A percentile compares a stretch with the other conserved stretches of the same genome.
These are phyloP conservation scores for Apodemus speciosus DNA, from an alignment of 2,113 vertebrate genomes.

Conservation along the genomic window DNA sequence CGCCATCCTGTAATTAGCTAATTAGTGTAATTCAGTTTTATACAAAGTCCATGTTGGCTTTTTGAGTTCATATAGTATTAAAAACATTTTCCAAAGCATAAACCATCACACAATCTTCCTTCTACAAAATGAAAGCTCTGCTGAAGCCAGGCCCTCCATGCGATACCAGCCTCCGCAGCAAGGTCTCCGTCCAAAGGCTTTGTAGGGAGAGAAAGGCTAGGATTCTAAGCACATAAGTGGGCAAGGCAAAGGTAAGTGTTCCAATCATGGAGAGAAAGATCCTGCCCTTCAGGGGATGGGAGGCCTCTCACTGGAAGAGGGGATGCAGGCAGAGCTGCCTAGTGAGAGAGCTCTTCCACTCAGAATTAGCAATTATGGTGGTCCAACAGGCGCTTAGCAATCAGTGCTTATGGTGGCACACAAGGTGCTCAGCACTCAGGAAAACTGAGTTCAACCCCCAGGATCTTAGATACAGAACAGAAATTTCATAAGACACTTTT, in stretches of 20 bases:
- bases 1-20: neutral
- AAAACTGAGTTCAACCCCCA: neutral
- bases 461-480: neutral
- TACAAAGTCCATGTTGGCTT: neutral
- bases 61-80: neutral
- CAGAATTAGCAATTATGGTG: neutral
- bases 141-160: neutral
- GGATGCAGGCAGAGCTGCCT: neutral
- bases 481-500: neutral
- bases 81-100: neutral
- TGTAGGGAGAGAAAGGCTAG: neutral
- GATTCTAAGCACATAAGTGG: neutral
- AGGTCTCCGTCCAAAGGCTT: neutral
- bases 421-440: neutral
- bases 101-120: neutral
- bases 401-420: neutral
- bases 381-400: neutral
- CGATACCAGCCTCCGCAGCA: neutral
- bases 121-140: neutral
- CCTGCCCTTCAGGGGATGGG: accelerated
- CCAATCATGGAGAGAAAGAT: neutral
- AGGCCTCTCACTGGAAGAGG: neutral
- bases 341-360: neutral
- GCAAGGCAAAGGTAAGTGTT: neutral
- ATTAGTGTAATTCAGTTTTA: neutral